A percentile compares a stretch with the other conserved stretches of the same genome.
These are phyloP conservation scores for Palythoa caribaeorum DNA, from an alignment of 92 coral and sea anemone species.

Conservation along the genomic window DNA sequence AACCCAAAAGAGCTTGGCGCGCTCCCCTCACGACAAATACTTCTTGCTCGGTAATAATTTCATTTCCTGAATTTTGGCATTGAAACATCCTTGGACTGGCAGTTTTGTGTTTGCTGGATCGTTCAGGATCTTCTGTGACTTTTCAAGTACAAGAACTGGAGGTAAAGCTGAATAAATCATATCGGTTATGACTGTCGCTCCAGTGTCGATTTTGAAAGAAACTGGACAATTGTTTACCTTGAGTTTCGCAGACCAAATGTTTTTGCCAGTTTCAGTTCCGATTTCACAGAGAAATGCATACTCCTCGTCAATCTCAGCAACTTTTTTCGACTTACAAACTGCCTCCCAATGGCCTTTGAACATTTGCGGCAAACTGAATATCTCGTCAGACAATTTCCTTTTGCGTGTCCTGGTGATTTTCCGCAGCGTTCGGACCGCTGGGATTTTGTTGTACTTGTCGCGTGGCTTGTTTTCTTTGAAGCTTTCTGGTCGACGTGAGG, in stretches of 20 bases:
- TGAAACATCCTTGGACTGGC: slow-evolving; percentile 8
- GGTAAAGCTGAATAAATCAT: background rate
- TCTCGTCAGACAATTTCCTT: too few species aligned
- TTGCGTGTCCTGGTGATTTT: too few species aligned
- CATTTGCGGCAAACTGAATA: too few species aligned
- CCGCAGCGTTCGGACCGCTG: too few species aligned
- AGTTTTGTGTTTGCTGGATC: background rate
- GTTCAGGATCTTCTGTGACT: slow-evolving; percentile 9
- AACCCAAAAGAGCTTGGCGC: background rate
- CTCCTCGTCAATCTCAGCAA: slow-evolving; percentile 8
- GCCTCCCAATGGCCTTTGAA: too few species aligned
- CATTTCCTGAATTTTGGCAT: background rate
- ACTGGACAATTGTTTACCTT: slow-evolving; percentile 16
- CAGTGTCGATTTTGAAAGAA: slow-evolving; percentile 2
- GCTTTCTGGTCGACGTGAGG: too few species aligned
- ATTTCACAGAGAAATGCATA: slow-evolving; percentile 46
- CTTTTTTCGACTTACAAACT: too few species aligned
- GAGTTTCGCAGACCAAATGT: slow-evolving; percentile 47
- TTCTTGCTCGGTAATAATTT: background rate
- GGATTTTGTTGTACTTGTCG: too few species aligned
- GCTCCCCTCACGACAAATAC: background rate
- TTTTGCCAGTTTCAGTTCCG: slow-evolving; percentile 25
- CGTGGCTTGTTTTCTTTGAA: too few species aligned
- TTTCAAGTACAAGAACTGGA: background rate
- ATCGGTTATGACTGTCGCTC: slow-evolving; percentile 5